Evolutionary conservation across 2,113 vertebrate genomes (phyloP), one percentile per base, ranked within the genome.

Genomic region (Aphelocoma coerulescens): DNA sequence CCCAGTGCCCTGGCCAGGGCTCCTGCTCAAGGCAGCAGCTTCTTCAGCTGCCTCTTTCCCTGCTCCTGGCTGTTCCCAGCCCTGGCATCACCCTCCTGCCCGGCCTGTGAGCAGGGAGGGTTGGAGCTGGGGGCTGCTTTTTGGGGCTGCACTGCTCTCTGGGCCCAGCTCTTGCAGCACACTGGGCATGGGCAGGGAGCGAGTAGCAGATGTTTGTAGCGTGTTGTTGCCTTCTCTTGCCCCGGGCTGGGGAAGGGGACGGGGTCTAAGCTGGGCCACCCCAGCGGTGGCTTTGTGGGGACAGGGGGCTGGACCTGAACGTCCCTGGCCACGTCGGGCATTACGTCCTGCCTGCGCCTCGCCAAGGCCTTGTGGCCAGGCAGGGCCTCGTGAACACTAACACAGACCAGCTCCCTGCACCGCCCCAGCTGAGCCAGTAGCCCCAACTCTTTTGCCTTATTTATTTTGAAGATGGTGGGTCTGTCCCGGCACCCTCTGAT

Each of bases 151-250:
- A 1, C 41, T 44, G 61, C 52, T 61, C 68, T 69, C 46, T 19
- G 61, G 82, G 74, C 48, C 48, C 61, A 23, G 61, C 79, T 37
- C 49, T 30, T 3, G 17, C 46, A 9, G 41, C 44, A 13, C 1
- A 1, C 21, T 2, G 39, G 7, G 39, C 0, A 2, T 1, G 5
- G 51, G 49, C 55, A 55, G 68, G 89, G 73, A 46, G 65, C 1
- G 4, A 71, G 76, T 23, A 13, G 83, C 91, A 39, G 76, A 81
- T 65, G 3, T 43, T 58, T 77, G 91, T 93, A 94, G 96, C 71
- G 9, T 48, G 81, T 88, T 32, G 69, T 89, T 80, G 96, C 95
- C 95, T 73, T 96, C 88, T 94, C 95, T 86, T 97, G 96, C 94
- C 94, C 41, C 1, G 0, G 68, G 49, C 78, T 41, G 89, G 84